These are phyloP conservation scores for Graphium colonna DNA, from an alignment of 2,888 invertebrate genomes.

Conservation along the genomic window DNA sequence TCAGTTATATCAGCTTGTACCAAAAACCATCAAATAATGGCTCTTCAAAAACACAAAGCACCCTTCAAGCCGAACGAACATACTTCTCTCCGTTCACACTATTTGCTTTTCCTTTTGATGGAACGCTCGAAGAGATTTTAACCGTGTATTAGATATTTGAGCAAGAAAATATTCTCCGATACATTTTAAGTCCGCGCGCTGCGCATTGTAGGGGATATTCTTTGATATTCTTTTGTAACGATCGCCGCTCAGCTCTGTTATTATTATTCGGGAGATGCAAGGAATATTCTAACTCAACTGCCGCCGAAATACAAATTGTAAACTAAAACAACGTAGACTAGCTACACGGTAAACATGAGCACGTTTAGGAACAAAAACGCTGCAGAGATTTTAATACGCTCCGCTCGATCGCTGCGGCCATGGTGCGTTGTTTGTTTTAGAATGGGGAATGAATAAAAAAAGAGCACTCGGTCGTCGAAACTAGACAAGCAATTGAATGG, in stretches of 20 bases:
- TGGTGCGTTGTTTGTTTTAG: slow-evolving; percentile 6
- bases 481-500: slow-evolving; percentile 45
- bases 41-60: slow-evolving; percentile 10
- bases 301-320: neutral
- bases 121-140: slow-evolving; percentile 36
- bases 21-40: neutral
- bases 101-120: slow-evolving; percentile 34
- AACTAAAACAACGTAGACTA: neutral
- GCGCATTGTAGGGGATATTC: slow-evolving; percentile 68
- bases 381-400: slow-evolving; percentile 10
- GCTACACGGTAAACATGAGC: neutral
- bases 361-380: slow-evolving; percentile 1
- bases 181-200: slow-evolving; percentile 60
- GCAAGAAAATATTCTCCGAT: slow-evolving; percentile 68
- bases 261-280: slow-evolving; percentile 54
- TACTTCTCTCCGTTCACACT: slow-evolving; percentile 26
- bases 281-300: slow-evolving; percentile 44
- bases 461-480: slow-evolving; percentile 38
- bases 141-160: slow-evolving; percentile 45
- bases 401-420: neutral
- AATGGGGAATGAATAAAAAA: slow-evolving; percentile 28
- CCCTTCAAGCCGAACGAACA: slow-evolving; percentile 26
- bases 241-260: slow-evolving; percentile 63
- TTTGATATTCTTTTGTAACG: slow-evolving; percentile 74
- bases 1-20: neutral